Conservation (phyloP, 1,140 invertebrate genomes). For the Zaprionus capensis region DNA sequence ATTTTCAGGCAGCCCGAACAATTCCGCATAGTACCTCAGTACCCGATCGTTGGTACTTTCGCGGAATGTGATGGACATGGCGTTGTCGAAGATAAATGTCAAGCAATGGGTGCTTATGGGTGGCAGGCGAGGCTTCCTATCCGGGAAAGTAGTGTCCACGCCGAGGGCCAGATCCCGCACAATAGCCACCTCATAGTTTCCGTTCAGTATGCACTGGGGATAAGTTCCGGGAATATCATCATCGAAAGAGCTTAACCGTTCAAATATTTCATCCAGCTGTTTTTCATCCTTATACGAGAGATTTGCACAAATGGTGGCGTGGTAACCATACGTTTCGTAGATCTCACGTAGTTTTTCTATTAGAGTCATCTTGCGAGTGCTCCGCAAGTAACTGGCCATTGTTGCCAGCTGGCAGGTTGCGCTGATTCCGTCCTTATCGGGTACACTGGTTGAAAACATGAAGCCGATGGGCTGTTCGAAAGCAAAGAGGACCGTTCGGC, state of each 20-base stretch:
- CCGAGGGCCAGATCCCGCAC: slow-evolving; percentile 96
- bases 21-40: slow-evolving; percentile 97
- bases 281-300: slow-evolving; percentile 90
- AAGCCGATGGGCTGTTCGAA: slow-evolving; percentile 98
- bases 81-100: slow-evolving; percentile 95
- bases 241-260: slow-evolving; percentile 90
- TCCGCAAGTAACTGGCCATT: slow-evolving; percentile 91
- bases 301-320: slow-evolving; percentile 93
- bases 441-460: slow-evolving; percentile 93
- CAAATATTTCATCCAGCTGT: slow-evolving; percentile 91
- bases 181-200: slow-evolving; percentile 88
- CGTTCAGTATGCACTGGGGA: slow-evolving; percentile 88
- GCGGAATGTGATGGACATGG: slow-evolving; percentile 93
- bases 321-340: slow-evolving; percentile 94
- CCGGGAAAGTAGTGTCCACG: slow-evolving; percentile 90
- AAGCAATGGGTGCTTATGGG: slow-evolving; percentile 94
- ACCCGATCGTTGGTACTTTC: slow-evolving; percentile 99
- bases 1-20: slow-evolving; percentile 89
- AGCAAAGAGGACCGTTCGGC: slow-evolving; percentile 94
- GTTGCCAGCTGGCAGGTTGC: slow-evolving; percentile 93
- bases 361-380: slow-evolving; percentile 87
- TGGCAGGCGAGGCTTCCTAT: slow-evolving; percentile 91
- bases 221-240: slow-evolving; percentile 86
- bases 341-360: slow-evolving; percentile 91
- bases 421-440: slow-evolving; percentile 98